phyloP scores from a whole-genome alignment of 1,140 invertebrate species.

The Orussus abietinus region DNA sequence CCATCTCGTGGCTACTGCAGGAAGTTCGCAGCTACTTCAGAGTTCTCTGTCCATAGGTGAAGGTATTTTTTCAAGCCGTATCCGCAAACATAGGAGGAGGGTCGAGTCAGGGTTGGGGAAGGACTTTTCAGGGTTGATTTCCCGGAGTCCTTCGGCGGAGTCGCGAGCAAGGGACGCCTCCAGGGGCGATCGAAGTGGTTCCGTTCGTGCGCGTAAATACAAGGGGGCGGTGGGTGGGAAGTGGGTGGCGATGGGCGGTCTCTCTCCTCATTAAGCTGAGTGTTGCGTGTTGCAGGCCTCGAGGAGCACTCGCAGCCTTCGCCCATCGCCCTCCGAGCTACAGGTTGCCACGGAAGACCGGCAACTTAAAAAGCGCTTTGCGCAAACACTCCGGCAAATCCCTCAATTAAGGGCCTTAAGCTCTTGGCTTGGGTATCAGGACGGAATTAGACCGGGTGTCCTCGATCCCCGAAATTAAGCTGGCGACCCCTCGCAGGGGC shows the following conservation, averaged over 20 bases:
- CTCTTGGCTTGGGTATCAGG: too few relatives aligned
- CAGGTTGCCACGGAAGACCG: slow-evolving; percentile 44
- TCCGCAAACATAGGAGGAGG: too few relatives aligned
- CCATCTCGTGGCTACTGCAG: too few relatives aligned
- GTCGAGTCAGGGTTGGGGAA: too few relatives aligned
- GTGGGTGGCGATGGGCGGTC: too few relatives aligned
- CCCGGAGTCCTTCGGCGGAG: slow-evolving; percentile 16
- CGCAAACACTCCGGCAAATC: slow-evolving; percentile 28
- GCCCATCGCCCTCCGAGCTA: slow-evolving; percentile 27
- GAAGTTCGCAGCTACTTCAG: too few relatives aligned
- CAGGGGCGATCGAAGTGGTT: slow-evolving; percentile 19
- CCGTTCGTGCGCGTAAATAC: slow-evolving; percentile 5
- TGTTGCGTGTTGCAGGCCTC: slow-evolving; percentile 47
- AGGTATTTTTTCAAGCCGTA: too few relatives aligned
- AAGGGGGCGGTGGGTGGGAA: slow-evolving; percentile 28
- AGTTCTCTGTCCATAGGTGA: too few relatives aligned
- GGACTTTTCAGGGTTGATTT: too few relatives aligned
- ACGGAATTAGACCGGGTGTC: too few relatives aligned
- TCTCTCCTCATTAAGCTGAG: slow-evolving; percentile 50
- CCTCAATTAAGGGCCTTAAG: slow-evolving; percentile 21
- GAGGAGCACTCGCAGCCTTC: slow-evolving; percentile 40
- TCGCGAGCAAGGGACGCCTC: slow-evolving; percentile 7
- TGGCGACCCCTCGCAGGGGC: too few relatives aligned
- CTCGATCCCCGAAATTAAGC: too few relatives aligned
- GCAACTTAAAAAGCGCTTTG: slow-evolving; percentile 46